Base-by-base conservation (phyloP, 2,888 invertebrate species). In the Parapristionchus giblindavisi region DNA sequence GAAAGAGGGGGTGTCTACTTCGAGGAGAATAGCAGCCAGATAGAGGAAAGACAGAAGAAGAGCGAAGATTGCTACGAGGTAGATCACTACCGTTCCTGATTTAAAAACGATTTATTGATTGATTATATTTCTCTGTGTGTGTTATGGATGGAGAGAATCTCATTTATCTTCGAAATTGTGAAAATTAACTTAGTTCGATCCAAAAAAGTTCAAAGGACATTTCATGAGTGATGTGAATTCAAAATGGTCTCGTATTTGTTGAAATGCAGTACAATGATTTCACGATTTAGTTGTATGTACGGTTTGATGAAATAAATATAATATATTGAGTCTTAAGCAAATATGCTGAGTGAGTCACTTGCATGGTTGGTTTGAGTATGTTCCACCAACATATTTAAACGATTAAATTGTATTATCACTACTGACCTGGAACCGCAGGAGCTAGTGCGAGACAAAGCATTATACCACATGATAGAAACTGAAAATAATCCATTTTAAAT, bases 1-100 rank as follows among this genome's bases (percentile, higher is more conserved):
- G 58, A 71, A 71, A 6, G 56, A 58, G 36, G 71, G 40, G 1
- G 56, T 71, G 34, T 71, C 71, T n/a, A 71, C 29, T 32, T 71
- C 71, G 32, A 29, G 58, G 71, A 71, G 38, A 29, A 71, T 32
- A 11, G 58, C 32, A 14, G 40, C 58, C 29, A 38, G 58, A 40
- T 71, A 51, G 58, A 56, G 17, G 40, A 71, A 32, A 0, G 71
- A 71, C 21, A 58, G 2, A 32, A 71, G 56, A 27, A 71, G 71
- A 34, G 71, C 54, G 40, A 71, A 32, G 32, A 71, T 29, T 43
- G 38, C 36, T 36, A 58, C 58, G 17, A 58, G 56, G 32, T 71
- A 71, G 71, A 71, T 58, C 40, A 71, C 40, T 1, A 54, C 29
- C 3, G 58, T 56, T n/a, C 71, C 71, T 71, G 56, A 4, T 21